Evolutionary conservation across 2,797 vertebrate species (phyloP), one percentile per base, ranked within the genome.

Genomic region (Iguana delicatissima): DNA sequence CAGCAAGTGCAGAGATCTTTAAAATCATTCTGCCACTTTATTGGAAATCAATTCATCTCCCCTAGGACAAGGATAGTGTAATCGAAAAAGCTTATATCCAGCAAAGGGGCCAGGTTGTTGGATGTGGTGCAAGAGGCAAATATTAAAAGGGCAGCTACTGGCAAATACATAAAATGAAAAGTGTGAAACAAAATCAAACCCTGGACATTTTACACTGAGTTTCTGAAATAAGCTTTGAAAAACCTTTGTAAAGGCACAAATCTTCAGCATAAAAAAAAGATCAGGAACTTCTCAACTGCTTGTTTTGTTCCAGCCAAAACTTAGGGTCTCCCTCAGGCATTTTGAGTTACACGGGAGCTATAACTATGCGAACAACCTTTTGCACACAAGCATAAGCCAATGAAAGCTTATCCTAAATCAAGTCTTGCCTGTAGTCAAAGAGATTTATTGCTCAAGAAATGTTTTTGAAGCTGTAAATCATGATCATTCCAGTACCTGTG

Each of bases 31-130:
- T 87, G 80, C 77, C 93, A 85, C 84, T 94, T 96, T 92, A 96
- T 74, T 94, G 90, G 90, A 93, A 96, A 96, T 96, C 95, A 95
- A 94, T 96, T 92, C 81, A 55, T 4, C 80, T 95, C 94, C 91
- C 83, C 90, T 84, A 93, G 89, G 89, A 93, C 89, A 91, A 80
- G 91, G 92, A 89, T 85, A 94, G 80, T 42, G 89, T 94, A 95
- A 96, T 87, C 84, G 88, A 89, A 93, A 82, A 93, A 52, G 81
- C 89, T 91, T 72, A 85, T 82, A 93, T 86, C 92, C 0, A 0
- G 88, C 84, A 92, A 72, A 89, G 85, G 69, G 93, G 89, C 29
- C 55, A 29, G 89, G 74, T 82, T 94, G 85, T 84, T 92, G 62
- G 91, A 93, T 94, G 92, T 90, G 3, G n/a, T 90, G 57, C 6